Evolutionary conservation across 2,888 invertebrate species (phyloP).

Genomic region (Cynaeus angustus): DNA sequence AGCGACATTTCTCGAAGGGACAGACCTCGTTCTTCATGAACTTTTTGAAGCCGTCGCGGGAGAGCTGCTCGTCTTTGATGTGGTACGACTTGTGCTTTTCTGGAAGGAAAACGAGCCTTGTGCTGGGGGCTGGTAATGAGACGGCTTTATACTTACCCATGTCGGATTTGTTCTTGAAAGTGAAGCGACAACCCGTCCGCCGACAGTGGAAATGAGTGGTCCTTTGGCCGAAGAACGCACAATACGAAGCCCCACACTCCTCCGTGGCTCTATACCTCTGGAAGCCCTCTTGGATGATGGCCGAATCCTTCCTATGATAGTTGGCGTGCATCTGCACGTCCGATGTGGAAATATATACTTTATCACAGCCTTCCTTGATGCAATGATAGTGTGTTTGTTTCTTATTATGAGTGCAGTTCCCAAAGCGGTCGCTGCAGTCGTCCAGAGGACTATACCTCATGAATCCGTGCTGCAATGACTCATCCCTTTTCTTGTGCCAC

Average conservation of each 20-base stretch:
- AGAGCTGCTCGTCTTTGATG: slow-evolving; percentile 96
- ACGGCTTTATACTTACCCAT: too few species aligned
- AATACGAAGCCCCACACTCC: slow-evolving; percentile 93
- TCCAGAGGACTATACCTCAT: slow-evolving; percentile 94
- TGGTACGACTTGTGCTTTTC: slow-evolving; percentile 99
- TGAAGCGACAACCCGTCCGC: slow-evolving; percentile 91
- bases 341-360: slow-evolving; percentile 98
- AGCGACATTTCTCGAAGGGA: slow-evolving; percentile 92
- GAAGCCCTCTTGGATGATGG: slow-evolving; percentile 98
- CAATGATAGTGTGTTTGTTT: slow-evolving; percentile 98
- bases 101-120: too few species aligned
- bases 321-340: slow-evolving; percentile 99
- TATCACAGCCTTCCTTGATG: slow-evolving; percentile 93
- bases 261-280: slow-evolving; percentile 97
- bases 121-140: too few species aligned
- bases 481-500: slow-evolving; percentile 99
- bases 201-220: slow-evolving; percentile 99
- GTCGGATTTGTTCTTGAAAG: slow-evolving; percentile 99
- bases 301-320: slow-evolving; percentile 97
- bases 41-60: slow-evolving; percentile 97
- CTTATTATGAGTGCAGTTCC: slow-evolving; percentile 89
- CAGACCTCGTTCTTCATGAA: slow-evolving; percentile 98
- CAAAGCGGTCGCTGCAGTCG: slow-evolving; percentile 87
- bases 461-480: slow-evolving; percentile 96
- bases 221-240: slow-evolving; percentile 93